phyloP scores from a whole-genome alignment of 1,140 invertebrate species.

The Lordiphosa clarofinis region DNA sequence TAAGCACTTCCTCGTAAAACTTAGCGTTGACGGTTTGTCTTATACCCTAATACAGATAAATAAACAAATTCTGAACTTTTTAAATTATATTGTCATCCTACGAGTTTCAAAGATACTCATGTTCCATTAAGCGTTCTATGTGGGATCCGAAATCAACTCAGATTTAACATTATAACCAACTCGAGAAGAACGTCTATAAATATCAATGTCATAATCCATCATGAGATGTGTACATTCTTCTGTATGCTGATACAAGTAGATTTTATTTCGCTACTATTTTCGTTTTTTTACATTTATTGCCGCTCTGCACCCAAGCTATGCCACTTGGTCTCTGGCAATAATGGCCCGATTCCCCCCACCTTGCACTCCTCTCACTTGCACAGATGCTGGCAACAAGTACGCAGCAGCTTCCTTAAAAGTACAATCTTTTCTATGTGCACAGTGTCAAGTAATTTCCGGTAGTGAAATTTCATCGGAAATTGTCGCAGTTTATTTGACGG shows the following conservation, averaged over 20 bases:
- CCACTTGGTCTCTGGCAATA: constrained; percentile 1
- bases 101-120: not conserved
- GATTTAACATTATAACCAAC: constrained; percentile 8
- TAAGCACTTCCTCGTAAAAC: too few relatives aligned
- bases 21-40: too few relatives aligned
- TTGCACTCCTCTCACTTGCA: too few relatives aligned
- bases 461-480: constrained; percentile 6
- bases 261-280: constrained; percentile 7
- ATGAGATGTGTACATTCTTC: constrained; percentile 1
- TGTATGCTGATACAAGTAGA: not conserved
- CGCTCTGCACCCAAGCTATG: constrained; percentile 1
- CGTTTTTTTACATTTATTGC: constrained; percentile 6
- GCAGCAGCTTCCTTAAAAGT: not conserved
- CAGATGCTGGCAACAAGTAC: too few relatives aligned
- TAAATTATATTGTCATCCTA: not conserved
- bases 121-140: not conserved
- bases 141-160: constrained; percentile 1
- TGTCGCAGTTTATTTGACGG: constrained; percentile 1
- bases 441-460: constrained; percentile 11
- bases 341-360: too few relatives aligned
- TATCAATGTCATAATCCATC: constrained; percentile 3
- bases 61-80: too few relatives aligned
- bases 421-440: constrained; percentile 5
- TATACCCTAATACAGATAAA: too few relatives aligned
- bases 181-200: not conserved